Evolutionary conservation across 2,113 vertebrate genomes (phyloP).

Genomic region (Dasyornis broadbenti): DNA sequence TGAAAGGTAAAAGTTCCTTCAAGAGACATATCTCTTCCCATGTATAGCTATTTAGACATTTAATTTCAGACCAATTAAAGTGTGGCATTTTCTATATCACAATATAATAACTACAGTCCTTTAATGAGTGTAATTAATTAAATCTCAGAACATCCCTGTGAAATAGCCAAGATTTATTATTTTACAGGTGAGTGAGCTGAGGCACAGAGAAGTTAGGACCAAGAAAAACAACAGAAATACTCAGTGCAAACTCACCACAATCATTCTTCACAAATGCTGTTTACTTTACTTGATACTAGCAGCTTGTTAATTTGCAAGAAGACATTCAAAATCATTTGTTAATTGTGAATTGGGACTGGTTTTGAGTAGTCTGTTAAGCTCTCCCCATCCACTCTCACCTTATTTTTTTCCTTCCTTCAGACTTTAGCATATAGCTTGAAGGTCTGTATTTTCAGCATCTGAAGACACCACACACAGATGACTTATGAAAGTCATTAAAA

Average conservation of each 20-base stretch:
- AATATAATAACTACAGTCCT: not conserved
- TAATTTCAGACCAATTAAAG: not conserved
- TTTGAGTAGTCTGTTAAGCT: not conserved
- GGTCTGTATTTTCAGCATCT: not conserved
- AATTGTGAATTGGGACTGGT: not conserved
- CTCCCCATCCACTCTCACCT: accelerated
- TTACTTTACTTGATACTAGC: not conserved
- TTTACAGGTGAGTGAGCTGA: not conserved
- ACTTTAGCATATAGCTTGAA: not conserved
- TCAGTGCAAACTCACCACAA: not conserved
- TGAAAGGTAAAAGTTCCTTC: not conserved
- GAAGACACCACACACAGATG: not conserved
- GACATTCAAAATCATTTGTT: not conserved
- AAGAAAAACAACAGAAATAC: not conserved
- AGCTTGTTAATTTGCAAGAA: not conserved
- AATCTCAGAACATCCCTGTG: not conserved
- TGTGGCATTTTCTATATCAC: not conserved
- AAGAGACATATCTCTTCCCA: not conserved
- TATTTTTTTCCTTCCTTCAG: not conserved
- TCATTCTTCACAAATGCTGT: not conserved
- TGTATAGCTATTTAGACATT: not conserved
- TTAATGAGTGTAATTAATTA: not conserved
- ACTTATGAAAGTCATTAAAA: not conserved
- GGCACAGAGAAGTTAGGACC: not conserved
- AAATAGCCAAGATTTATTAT: not conserved